Percentiles rank a stretch among this genome's conserved stretches.
phyloP scores from a whole-genome alignment of 2,888 invertebrate species.

The Plutella xylostella region DNA sequence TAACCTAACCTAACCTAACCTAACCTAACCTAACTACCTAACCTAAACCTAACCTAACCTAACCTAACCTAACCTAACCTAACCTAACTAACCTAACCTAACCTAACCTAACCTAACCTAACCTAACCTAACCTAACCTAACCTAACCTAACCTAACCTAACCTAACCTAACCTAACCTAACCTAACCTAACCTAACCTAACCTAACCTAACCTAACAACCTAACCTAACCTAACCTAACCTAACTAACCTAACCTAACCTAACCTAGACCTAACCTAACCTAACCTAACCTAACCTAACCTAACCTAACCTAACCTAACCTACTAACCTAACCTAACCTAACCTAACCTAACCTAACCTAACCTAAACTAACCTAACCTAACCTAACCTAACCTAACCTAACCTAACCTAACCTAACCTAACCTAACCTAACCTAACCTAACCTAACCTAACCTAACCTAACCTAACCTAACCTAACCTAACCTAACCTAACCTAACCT shows the following conservation, averaged over 20 bases:
- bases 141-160: too few species aligned
- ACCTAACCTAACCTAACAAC: too few species aligned
- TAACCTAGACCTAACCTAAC: conserved; percentile 10
- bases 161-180: too few species aligned
- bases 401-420: conserved; percentile 10
- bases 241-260: conserved; percentile 12
- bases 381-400: conserved; percentile 9
- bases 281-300: conserved; percentile 12
- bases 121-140: too few species aligned
- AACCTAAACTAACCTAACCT: conserved; percentile 8
- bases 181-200: too few species aligned
- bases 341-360: conserved; percentile 11
- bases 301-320: conserved; percentile 11
- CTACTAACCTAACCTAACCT: conserved; percentile 4
- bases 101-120: too few species aligned
- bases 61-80: too few species aligned
- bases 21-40: too few species aligned
- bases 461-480: conserved; percentile 10
- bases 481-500: conserved; percentile 13
- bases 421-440: conserved; percentile 10
- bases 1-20: too few species aligned
- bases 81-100: too few species aligned
- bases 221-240: too few species aligned
- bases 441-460: conserved; percentile 10
- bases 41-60: too few species aligned